Percentiles rank a stretch among this genome's conserved stretches.
Evolutionary conservation across 2,113 vertebrate species (phyloP).

Genomic region (Larimichthys polyactis): DNA sequence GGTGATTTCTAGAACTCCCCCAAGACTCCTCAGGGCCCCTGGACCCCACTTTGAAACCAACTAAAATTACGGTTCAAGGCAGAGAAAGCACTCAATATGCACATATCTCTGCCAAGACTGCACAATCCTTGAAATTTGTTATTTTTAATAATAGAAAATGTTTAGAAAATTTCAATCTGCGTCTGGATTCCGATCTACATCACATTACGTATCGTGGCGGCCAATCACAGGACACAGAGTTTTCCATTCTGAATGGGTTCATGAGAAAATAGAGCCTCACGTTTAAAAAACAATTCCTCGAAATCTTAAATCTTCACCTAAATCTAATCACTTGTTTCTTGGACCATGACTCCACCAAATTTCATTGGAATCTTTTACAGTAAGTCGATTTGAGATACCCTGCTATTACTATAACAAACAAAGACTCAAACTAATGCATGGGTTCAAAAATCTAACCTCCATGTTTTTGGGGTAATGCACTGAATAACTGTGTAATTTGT

Average conservation of each 20-base stretch:
- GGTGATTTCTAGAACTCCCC: neutral
- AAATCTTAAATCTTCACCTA: neutral
- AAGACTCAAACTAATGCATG: neutral
- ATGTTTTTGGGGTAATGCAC: neutral
- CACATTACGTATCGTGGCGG: neutral
- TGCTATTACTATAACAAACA: neutral
- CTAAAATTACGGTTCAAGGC: neutral
- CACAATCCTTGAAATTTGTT: neutral
- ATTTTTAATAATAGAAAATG: slow-evolving; percentile 9
- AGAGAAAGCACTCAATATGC: neutral
- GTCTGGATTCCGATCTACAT: neutral
- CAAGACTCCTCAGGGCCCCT: neutral
- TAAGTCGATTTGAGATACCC: neutral
- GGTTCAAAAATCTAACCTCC: neutral
- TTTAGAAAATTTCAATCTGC: neutral
- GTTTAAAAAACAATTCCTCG: neutral
- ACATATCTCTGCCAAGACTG: neutral
- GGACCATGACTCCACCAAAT: neutral
- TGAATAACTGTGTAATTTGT: neutral
- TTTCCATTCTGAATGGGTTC: neutral
- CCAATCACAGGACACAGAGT: neutral
- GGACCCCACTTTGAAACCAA: slow-evolving; percentile 6
- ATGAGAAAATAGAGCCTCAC: neutral
- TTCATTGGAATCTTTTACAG: neutral
- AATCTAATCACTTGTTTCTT: neutral